Conservation (phyloP, 2,888 invertebrate species). For the Cataglyphis albicans region DNA sequence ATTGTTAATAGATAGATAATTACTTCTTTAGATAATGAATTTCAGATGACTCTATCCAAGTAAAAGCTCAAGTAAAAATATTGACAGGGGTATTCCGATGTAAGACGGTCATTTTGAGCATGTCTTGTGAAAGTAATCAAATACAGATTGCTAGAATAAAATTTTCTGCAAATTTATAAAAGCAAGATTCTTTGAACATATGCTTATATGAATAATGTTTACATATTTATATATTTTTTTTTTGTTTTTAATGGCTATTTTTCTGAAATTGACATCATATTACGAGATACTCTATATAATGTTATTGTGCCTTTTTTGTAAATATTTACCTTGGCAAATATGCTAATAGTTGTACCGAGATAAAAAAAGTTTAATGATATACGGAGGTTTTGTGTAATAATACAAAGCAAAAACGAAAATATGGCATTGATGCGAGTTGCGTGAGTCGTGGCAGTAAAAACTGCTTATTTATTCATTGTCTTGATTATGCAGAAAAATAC, state of each 20-base stretch:
- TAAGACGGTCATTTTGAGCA: not conserved
- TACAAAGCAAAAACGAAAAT: not conserved
- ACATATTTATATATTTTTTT: not conserved
- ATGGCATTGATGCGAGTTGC: conserved; percentile 39
- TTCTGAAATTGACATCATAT: not conserved
- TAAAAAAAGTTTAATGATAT: not conserved
- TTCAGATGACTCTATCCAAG: not conserved
- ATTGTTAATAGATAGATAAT: not conserved
- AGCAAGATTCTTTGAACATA: not conserved
- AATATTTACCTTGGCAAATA: not conserved
- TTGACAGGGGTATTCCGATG: not conserved
- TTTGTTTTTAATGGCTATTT: not conserved
- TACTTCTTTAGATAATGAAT: not conserved
- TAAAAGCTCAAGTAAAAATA: not conserved
- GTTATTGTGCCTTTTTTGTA: not conserved
- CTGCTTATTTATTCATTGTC: conserved; percentile 44
- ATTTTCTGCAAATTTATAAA: not conserved
- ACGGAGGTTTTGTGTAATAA: not conserved
- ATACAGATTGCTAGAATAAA: not conserved
- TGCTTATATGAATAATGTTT: not conserved
- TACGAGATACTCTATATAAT: not conserved
- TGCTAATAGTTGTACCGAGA: not conserved
- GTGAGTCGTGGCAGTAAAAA: conserved; percentile 49
- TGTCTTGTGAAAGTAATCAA: not conserved
- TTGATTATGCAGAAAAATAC: conserved; percentile 44